Conservation (phyloP, 2,113 vertebrate species). For the Coregonus clupeaformis region DNA sequence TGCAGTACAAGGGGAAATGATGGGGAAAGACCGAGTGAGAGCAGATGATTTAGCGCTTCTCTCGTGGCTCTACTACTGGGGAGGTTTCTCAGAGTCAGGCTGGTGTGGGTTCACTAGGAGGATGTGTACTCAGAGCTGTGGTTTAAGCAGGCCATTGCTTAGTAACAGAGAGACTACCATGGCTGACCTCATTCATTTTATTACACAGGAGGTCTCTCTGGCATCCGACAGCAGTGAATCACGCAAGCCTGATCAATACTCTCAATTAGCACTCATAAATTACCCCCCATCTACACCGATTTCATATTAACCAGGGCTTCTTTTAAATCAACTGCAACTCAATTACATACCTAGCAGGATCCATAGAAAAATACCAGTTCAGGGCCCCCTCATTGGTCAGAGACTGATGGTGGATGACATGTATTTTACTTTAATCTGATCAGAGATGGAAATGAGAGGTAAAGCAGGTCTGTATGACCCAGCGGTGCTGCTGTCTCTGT, state of each 20-base stretch:
- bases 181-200: conserved; percentile 49
- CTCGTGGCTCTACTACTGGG: conserved; percentile 23
- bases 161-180: conserved; percentile 37
- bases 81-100: conserved; percentile 16
- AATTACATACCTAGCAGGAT: conserved; percentile 42
- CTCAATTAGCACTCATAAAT: conserved; percentile 46
- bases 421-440: conserved; percentile 23
- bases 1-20: conserved; percentile 24
- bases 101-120: conserved; percentile 2
- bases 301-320: conserved; percentile 13
- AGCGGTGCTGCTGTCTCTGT: background rate
- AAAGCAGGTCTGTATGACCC: conserved; percentile 2
- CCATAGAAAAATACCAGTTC: conserved; percentile 9
- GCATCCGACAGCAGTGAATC: conserved; percentile 39
- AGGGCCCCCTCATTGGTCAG: conserved; percentile 6
- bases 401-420: conserved; percentile 5
- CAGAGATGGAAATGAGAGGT: background rate
- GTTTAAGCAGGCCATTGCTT: conserved; percentile 44
- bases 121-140: conserved; percentile 38
- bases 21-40: conserved; percentile 3
- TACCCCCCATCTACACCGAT: conserved; percentile 14
- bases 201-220: conserved; percentile 47
- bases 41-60: conserved; percentile 2
- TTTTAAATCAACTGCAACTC: conserved; percentile 33
- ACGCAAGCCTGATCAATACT: conserved; percentile 44